Percentiles rank a stretch among this genome's conserved stretches.
Conservation (phyloP, 2,797 vertebrate species). For the Etheostoma nigrum region DNA sequence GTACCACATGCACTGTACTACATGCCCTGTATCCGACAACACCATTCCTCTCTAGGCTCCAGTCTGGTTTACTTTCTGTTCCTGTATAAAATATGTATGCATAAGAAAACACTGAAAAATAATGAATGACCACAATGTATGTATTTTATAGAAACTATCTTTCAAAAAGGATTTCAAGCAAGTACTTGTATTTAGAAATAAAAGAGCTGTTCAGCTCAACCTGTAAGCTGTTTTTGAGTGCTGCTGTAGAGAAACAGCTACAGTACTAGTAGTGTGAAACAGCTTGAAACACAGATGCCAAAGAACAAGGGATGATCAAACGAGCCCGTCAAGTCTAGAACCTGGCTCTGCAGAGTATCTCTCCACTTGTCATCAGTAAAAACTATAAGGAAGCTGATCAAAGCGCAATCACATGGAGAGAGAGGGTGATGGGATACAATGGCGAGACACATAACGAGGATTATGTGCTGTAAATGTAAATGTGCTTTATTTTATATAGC, state of each 20-base stretch:
- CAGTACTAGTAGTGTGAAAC: background rate
- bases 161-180: background rate
- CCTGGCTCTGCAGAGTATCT: background rate
- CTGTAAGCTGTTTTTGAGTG: background rate
- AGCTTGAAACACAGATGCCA: background rate
- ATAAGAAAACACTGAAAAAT: background rate
- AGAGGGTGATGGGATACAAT: background rate
- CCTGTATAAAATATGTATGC: background rate
- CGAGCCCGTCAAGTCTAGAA: background rate
- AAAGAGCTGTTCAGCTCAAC: background rate
- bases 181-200: no score
- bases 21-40: background rate
- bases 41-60: background rate
- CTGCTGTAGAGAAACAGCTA: background rate
- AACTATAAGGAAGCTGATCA: conserved; percentile 9
- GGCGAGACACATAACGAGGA: background rate
- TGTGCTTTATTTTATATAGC: no score
- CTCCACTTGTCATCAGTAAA: background rate
- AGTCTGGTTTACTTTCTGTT: background rate
- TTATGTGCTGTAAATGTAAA: background rate
- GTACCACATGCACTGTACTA: background rate
- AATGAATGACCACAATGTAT: background rate
- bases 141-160: no score
- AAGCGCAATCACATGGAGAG: background rate
- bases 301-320: background rate